These are phyloP conservation scores for Eulemur coronatus DNA, from an alignment of 2,797 vertebrate genomes.

Conservation along the genomic window DNA sequence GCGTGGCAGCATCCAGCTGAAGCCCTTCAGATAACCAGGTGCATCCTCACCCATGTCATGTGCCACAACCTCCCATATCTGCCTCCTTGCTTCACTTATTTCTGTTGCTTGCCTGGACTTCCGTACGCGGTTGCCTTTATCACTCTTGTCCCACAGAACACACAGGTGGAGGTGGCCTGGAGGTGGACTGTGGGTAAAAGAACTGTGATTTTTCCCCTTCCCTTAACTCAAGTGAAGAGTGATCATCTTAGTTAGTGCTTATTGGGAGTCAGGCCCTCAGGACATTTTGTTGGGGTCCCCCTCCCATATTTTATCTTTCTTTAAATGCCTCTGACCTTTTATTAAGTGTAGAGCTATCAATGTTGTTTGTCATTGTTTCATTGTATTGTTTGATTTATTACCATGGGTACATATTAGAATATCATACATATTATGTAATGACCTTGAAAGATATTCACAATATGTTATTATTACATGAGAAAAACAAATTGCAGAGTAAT, in stretches of 20 bases:
- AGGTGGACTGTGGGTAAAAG: background rate
- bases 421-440: background rate
- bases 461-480: background rate
- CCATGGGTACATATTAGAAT: background rate
- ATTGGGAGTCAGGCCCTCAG: background rate
- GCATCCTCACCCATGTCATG: fast-evolving
- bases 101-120: background rate
- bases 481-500: conserved; percentile 15
- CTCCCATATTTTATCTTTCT: background rate
- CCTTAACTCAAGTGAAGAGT: background rate
- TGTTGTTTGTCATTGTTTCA: background rate
- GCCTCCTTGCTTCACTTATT: background rate
- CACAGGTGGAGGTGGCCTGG: background rate
- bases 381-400: background rate
- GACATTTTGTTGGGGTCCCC: background rate
- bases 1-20: background rate
- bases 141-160: background rate
- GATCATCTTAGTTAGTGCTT: background rate
- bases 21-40: background rate
- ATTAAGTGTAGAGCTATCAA: background rate
- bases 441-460: background rate
- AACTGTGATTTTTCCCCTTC: background rate
- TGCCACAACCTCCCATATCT: no score
- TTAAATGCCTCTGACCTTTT: background rate
- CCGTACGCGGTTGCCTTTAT: background rate